Percentiles rank a stretch among this genome's conserved stretches.
Evolutionary conservation across 2,888 invertebrate genomes (phyloP).

Genomic region (Atrina japonica): DNA sequence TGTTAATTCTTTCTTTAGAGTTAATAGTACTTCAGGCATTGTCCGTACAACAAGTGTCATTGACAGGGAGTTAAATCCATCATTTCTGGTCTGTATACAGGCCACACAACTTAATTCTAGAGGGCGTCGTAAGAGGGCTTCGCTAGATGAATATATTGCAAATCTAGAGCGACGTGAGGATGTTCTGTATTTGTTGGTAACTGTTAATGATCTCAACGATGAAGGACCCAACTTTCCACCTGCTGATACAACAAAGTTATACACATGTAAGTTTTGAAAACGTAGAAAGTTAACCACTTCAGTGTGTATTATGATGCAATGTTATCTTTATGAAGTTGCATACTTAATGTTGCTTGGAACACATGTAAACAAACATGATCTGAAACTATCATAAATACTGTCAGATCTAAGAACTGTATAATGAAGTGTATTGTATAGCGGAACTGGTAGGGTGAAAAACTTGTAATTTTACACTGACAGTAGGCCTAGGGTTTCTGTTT

Average conservation of each 20-base stretch:
- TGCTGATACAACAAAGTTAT: neutral
- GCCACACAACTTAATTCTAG: conserved; percentile 86
- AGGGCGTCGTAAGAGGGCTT: conserved; percentile 47
- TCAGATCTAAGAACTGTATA: too few species aligned
- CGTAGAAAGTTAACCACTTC: too few species aligned
- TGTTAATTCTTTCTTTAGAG: conserved; percentile 34
- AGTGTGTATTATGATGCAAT: too few species aligned
- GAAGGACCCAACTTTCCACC: conserved; percentile 61
- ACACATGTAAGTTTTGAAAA: conserved; percentile 14
- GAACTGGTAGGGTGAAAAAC: too few species aligned
- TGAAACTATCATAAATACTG: too few species aligned
- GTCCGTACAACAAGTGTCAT: conserved; percentile 82
- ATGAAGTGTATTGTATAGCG: too few species aligned
- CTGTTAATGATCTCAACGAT: conserved; percentile 66
- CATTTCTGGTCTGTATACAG: conserved; percentile 86
- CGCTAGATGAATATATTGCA: conserved; percentile 8
- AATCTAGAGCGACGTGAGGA: conserved; percentile 41
- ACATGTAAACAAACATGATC: too few species aligned
- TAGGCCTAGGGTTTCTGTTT: too few species aligned
- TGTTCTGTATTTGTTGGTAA: conserved; percentile 58
- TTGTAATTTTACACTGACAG: too few species aligned
- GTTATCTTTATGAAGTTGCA: too few species aligned
- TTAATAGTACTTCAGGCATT: conserved; percentile 49
- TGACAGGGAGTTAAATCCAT: conserved; percentile 87
- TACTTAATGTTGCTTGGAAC: too few species aligned